These are phyloP conservation scores for Lithodes maja DNA, from an alignment of 2,888 invertebrate genomes.

Conservation along the genomic window DNA sequence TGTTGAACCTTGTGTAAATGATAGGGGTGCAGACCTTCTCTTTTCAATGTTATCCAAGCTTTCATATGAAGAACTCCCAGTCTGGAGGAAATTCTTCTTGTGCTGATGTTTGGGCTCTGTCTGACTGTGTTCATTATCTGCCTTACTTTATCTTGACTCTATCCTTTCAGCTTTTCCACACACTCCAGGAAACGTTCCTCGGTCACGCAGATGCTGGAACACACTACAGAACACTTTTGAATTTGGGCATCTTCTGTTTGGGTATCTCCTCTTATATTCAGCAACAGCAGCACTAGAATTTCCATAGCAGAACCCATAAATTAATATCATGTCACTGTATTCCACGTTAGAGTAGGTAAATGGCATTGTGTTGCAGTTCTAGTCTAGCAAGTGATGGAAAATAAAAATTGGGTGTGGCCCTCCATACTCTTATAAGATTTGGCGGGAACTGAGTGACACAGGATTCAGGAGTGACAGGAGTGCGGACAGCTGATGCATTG, in stretches of 20 bases:
- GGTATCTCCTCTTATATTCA: background rate
- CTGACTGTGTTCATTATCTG: background rate
- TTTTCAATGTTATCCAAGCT: background rate
- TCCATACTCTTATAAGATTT: too few relatives aligned
- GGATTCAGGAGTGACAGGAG: too few relatives aligned
- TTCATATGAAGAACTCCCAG: conserved; percentile 10
- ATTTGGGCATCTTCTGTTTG: background rate
- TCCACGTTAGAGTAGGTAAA: background rate
- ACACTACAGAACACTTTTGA: background rate
- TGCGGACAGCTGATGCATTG: too few relatives aligned
- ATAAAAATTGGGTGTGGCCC: too few relatives aligned
- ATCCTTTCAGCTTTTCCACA: background rate
- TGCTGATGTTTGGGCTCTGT: background rate
- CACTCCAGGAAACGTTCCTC: background rate
- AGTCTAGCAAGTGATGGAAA: too few relatives aligned
- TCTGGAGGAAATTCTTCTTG: conserved; percentile 8
- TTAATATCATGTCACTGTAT: background rate
- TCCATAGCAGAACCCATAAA: background rate
- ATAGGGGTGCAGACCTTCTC: conserved; percentile 27
- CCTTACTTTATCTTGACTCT: background rate
- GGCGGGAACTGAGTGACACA: too few relatives aligned
- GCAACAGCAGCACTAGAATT: background rate
- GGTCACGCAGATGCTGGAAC: background rate
- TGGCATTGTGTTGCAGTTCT: background rate
- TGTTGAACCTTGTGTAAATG: background rate